A percentile compares a stretch with the other conserved stretches of the same genome.
These are phyloP conservation scores for Eupsittula cactorum DNA, from an alignment of 2,113 vertebrate species.

Conservation along the genomic window DNA sequence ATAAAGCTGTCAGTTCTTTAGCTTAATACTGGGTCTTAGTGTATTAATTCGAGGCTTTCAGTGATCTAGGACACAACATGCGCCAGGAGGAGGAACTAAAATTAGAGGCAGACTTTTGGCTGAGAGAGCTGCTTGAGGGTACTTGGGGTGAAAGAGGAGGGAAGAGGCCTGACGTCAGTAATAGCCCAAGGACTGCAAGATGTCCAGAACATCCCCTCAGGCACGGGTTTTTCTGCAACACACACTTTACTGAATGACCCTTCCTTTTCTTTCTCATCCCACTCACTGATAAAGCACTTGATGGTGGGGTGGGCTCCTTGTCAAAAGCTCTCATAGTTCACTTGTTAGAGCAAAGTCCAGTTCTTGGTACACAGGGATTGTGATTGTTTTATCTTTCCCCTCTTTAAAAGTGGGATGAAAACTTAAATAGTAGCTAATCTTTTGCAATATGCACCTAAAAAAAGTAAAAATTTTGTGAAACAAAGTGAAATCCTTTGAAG, in stretches of 20 bases:
- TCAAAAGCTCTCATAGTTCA: neutral
- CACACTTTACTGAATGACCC: neutral
- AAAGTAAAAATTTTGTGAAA: neutral
- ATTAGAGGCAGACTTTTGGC: slow-evolving; percentile 73
- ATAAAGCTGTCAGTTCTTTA: slow-evolving; percentile 64
- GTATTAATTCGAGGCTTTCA: slow-evolving; percentile 69
- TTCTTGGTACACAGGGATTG: neutral
- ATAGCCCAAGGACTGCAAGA: neutral
- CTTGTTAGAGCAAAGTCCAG: neutral
- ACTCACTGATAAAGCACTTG: neutral
- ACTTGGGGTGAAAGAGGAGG: slow-evolving; percentile 36
- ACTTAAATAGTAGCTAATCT: neutral
- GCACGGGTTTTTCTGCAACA: neutral
- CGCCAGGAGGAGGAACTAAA: slow-evolving; percentile 70
- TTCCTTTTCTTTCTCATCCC: neutral
- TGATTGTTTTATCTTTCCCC: neutral
- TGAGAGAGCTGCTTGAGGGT: slow-evolving; percentile 59
- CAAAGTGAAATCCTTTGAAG: neutral
- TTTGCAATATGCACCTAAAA: neutral
- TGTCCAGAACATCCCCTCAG: neutral
- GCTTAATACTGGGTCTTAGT: slow-evolving; percentile 67
- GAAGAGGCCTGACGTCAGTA: neutral
- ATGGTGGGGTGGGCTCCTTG: neutral
- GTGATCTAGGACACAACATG: slow-evolving; percentile 69
- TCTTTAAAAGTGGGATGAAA: neutral